Evolutionary conservation across 2,113 vertebrate species (phyloP).

Genomic region (Pristiophorus japonicus): DNA sequence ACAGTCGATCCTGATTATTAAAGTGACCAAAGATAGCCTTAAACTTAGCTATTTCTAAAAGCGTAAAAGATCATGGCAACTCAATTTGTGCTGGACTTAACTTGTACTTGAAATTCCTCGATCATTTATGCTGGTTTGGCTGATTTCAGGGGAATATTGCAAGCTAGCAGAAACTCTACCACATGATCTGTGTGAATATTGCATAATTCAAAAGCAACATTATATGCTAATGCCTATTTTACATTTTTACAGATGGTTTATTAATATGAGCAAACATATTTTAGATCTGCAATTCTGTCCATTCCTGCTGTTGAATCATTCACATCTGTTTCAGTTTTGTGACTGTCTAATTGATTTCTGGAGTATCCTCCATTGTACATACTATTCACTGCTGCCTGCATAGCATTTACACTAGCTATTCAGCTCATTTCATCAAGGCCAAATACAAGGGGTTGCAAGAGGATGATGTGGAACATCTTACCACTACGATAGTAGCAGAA

Average conservation of each 20-base stretch:
- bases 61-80: neutral
- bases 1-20: too few relatives aligned
- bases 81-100: neutral
- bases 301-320: constrained; percentile 60
- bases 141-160: neutral
- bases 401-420: constrained; percentile 62
- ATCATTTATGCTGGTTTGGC: neutral
- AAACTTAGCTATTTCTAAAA: too few relatives aligned
- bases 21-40: too few relatives aligned
- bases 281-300: constrained; percentile 62
- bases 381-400: constrained; percentile 59
- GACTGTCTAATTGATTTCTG: constrained; percentile 69
- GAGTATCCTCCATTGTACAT: constrained; percentile 71
- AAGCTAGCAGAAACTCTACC: neutral
- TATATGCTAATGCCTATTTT: constrained; percentile 49
- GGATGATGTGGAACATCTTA: constrained; percentile 58
- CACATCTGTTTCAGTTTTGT: constrained; percentile 62
- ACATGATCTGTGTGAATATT: neutral
- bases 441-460: constrained; percentile 57
- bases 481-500: constrained; percentile 58
- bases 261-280: constrained; percentile 66
- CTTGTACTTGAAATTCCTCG: neutral
- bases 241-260: constrained; percentile 74
- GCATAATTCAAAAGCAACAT: neutral
- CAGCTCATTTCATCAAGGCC: constrained; percentile 66